Percentiles rank a stretch among this genome's conserved stretches.
Conservation (phyloP, 2,797 vertebrate species). For the Pipistrellus pygmaeus region DNA sequence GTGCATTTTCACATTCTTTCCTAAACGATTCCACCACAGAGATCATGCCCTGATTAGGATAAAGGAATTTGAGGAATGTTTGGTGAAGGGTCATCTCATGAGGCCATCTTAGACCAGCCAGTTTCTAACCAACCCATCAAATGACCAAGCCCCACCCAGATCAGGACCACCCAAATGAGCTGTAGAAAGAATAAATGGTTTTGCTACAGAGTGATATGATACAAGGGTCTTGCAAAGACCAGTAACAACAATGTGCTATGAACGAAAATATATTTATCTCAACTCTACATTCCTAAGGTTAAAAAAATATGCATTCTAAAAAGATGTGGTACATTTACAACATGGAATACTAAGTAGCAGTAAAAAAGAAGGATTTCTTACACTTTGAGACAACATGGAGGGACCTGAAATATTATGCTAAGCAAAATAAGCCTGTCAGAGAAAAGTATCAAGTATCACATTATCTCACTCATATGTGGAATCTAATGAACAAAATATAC, state of each 20-base stretch:
- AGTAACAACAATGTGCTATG: neutral
- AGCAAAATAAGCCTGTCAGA: no score
- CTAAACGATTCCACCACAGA: neutral
- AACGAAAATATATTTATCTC: neutral
- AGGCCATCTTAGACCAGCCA: neutral
- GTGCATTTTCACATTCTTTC: slow-evolving; percentile 4
- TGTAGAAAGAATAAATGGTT: neutral
- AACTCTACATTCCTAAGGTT: neutral
- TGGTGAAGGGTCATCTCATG: neutral
- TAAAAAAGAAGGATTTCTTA: no score
- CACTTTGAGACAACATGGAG: no score
- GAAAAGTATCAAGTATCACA: no score
- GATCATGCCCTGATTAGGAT: neutral
- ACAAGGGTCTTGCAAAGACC: neutral
- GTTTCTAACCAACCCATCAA: neutral
- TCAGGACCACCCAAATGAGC: neutral
- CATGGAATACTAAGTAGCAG: no score
- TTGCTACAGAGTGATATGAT: neutral
- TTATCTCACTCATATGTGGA: no score
- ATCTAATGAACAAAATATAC: no score
- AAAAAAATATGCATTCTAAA: no score
- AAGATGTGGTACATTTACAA: no score
- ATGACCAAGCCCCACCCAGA: neutral
- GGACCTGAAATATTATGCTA: no score
- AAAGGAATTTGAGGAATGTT: neutral